Conservation (phyloP, 2,797 vertebrate genomes). For the Argyrosomus regius region DNA sequence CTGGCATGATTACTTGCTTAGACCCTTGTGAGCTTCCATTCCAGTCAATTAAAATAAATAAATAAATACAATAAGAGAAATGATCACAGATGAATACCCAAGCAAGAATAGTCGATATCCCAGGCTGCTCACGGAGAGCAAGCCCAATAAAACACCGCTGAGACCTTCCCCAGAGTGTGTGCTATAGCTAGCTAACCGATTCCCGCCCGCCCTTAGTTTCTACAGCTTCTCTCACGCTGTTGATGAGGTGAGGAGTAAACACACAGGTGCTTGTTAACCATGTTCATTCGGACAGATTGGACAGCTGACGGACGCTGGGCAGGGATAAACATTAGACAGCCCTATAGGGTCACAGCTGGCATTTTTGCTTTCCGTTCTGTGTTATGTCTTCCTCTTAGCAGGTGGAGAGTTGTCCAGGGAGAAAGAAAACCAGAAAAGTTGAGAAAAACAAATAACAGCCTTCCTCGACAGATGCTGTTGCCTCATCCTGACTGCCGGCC, state of each 20-base stretch:
- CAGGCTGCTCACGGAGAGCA: not conserved
- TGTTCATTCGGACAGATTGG: constrained; percentile 31
- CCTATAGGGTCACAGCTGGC: constrained; percentile 53
- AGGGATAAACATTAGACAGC: constrained; percentile 41
- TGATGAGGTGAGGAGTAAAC: constrained; percentile 48
- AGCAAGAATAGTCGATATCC: constrained; percentile 30
- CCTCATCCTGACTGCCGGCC: constrained; percentile 67
- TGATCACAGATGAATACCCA: constrained; percentile 24
- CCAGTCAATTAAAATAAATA: constrained; percentile 15
- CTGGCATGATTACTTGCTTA: not conserved
- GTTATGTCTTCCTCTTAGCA: constrained; percentile 54
- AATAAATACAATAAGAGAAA: constrained; percentile 10
- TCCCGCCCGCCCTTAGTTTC: constrained; percentile 18
- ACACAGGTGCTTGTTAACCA: constrained; percentile 69
- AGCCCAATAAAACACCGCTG: not conserved
- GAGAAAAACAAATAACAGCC: constrained; percentile 71
- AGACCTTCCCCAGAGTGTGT: constrained; percentile 3
- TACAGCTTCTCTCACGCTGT: not conserved
- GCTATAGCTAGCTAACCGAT: not conserved
- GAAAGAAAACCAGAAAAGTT: constrained; percentile 60
- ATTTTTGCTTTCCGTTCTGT: constrained; percentile 38
- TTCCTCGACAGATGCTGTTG: constrained; percentile 69
- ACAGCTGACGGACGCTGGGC: constrained; percentile 57
- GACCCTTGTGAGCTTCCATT: constrained; percentile 17
- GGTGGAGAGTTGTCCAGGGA: constrained; percentile 50